These are phyloP conservation scores for Lagodon rhomboides DNA, from an alignment of 2,797 vertebrate species.

Conservation along the genomic window DNA sequence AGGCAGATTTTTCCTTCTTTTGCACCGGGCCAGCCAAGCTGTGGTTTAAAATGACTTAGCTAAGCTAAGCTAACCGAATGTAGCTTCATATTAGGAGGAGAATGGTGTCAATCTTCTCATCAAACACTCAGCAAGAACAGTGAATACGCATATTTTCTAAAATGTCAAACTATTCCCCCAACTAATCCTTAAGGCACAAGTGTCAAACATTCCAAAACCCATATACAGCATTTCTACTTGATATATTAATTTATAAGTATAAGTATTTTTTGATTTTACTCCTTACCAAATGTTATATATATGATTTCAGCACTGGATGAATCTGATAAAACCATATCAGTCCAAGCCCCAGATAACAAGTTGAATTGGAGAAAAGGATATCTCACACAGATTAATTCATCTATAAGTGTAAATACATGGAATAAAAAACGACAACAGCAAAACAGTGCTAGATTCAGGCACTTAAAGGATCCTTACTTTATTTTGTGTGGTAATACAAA, in stretches of 20 bases:
- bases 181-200: too few species aligned
- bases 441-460: constrained; percentile 91
- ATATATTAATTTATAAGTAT: too few species aligned
- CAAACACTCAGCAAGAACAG: too few species aligned
- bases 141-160: background rate
- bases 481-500: constrained; percentile 95
- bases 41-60: too few species aligned
- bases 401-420: background rate
- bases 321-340: background rate
- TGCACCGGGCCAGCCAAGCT: too few species aligned
- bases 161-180: background rate
- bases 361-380: background rate
- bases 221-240: background rate
- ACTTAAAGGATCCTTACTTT: constrained; percentile 98
- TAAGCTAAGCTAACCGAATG: too few species aligned
- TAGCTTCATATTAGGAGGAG: too few species aligned
- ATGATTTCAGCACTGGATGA: background rate
- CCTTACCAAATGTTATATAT: background rate
- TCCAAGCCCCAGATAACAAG: background rate
- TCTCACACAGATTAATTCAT: background rate
- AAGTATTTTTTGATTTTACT: background rate
- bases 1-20: too few species aligned
- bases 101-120: too few species aligned
- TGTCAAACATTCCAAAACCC: background rate
- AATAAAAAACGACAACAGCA: constrained; percentile 62